Evolutionary conservation across 2,888 invertebrate species (phyloP).

Genomic region (Ochropleura leucogaster): DNA sequence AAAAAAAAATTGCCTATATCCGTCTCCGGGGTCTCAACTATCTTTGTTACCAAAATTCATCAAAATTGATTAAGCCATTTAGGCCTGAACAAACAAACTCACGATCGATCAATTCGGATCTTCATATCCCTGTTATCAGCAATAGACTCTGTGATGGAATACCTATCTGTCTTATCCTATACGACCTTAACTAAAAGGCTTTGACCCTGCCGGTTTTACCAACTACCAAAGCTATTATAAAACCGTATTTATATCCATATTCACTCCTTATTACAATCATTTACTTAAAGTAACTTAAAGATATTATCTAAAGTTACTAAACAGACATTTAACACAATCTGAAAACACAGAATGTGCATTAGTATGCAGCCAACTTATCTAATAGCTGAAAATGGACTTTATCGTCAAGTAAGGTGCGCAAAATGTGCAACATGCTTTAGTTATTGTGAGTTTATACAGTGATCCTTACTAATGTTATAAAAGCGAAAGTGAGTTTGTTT

Average conservation of each 20-base stretch:
- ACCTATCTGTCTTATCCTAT: not conserved
- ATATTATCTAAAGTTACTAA: conserved; percentile 53
- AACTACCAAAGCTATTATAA: conserved; percentile 28
- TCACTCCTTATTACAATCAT: conserved; percentile 41
- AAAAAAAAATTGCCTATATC: no score
- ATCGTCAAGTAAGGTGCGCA: conserved; percentile 18
- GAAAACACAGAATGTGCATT: conserved; percentile 63
- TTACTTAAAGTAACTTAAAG: conserved; percentile 42
- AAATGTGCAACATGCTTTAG: conserved; percentile 14
- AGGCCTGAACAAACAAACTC: no score
- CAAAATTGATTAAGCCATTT: no score
- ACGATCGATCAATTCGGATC: no score
- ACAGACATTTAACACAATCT: conserved; percentile 61
- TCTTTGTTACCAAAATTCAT: no score
- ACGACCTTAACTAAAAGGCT: not conserved
- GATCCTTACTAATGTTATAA: no score
- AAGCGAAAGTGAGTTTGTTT: no score
- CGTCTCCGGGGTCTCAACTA: no score
- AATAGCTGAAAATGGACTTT: conserved; percentile 35
- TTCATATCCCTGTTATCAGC: no score
- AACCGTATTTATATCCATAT: conserved; percentile 34
- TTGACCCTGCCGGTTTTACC: conserved; percentile 6
- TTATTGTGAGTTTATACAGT: not conserved
- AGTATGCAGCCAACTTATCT: conserved; percentile 56
- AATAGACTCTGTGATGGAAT: no score